Conservation (phyloP, 2,113 vertebrate species). For the Muntiacus muntjak region DNA sequence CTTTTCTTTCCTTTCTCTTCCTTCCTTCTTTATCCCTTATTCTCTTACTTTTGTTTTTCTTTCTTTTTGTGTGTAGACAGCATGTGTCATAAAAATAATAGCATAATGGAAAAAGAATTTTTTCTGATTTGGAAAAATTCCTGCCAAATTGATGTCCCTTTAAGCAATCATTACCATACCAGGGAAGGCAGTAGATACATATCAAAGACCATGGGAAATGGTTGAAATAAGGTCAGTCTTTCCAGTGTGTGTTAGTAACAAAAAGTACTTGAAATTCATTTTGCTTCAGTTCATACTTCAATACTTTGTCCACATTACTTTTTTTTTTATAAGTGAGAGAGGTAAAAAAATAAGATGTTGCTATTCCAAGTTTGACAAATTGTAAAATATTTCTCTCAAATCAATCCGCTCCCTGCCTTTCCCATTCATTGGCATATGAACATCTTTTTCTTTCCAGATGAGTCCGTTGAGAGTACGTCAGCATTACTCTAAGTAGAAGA, state of each 20-base stretch:
- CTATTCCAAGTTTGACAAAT: not conserved
- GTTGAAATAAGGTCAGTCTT: not conserved
- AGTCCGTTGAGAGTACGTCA: not conserved
- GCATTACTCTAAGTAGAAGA: not conserved
- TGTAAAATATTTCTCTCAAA: not conserved
- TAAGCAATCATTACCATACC: not conserved
- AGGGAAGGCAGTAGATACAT: not conserved
- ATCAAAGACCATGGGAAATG: not conserved
- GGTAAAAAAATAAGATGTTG: not conserved
- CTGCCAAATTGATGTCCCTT: not conserved
- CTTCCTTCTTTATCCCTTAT: not conserved
- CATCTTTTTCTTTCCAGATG: not conserved
- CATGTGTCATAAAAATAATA: not conserved
- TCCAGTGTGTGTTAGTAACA: not conserved
- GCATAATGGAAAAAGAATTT: not conserved
- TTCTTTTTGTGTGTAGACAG: not conserved
- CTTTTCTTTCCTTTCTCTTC: not conserved
- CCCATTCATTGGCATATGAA: not conserved
- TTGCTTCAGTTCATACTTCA: not conserved
- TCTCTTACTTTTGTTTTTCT: accelerated
- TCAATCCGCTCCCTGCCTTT: not conserved
- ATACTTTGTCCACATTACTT: not conserved
- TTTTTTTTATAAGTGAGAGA: not conserved
- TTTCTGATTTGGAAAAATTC: not conserved
- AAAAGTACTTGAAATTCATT: not conserved